Evolutionary conservation across 2,113 vertebrate species (phyloP).

Genomic region (Gymnobelideus leadbeateri): DNA sequence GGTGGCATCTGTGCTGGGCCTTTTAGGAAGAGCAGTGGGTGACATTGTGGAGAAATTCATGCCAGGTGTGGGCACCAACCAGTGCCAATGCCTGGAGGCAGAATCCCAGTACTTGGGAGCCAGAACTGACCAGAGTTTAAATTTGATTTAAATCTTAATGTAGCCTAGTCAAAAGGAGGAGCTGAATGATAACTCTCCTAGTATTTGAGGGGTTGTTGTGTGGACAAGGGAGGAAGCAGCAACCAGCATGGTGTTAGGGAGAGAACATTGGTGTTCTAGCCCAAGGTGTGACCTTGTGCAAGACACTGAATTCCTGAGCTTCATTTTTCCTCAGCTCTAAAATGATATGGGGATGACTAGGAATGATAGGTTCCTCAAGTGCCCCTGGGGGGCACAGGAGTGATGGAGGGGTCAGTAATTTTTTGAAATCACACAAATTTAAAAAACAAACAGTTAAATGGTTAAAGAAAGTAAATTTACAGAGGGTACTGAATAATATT

Average conservation of each 20-base stretch:
- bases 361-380: too few species aligned
- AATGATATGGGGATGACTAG: not conserved
- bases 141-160: not conserved
- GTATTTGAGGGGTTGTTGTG: not conserved
- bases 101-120: not conserved
- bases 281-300: not conserved
- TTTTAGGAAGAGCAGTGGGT: not conserved
- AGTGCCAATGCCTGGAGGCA: not conserved
- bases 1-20: not conserved
- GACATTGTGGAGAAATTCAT: not conserved
- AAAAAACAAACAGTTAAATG: too few species aligned
- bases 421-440: too few species aligned
- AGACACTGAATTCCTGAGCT: not conserved
- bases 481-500: too few species aligned
- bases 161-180: not conserved
- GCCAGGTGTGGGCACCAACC: not conserved
- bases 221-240: not conserved
- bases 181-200: not conserved
- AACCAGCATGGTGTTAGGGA: not conserved
- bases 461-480: too few species aligned
- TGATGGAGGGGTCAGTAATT: too few species aligned
- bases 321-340: not conserved
- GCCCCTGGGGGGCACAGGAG: too few species aligned
- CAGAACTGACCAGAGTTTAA: not conserved
- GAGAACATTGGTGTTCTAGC: not conserved